phyloP scores from a whole-genome alignment of 2,888 invertebrate species.

The Sminthurinus aureus region DNA sequence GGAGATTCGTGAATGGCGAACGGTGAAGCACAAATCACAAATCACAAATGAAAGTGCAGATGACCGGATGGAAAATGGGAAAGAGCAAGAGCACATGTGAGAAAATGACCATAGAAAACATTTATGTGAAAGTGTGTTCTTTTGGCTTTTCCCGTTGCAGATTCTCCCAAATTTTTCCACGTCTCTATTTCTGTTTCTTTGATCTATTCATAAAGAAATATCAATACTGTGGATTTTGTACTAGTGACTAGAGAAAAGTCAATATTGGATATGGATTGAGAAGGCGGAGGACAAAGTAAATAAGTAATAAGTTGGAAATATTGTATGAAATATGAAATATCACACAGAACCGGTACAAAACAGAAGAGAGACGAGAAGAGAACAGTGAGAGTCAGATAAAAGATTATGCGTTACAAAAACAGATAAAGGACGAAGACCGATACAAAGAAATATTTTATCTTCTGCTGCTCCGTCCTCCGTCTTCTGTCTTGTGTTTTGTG shows the following conservation, averaged over 20 bases:
- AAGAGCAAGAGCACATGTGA: conserved; percentile 12
- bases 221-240: conserved; percentile 22
- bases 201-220: conserved; percentile 35
- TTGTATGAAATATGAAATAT: background rate
- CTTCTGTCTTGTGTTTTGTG: no score
- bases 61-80: conserved; percentile 1
- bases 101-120: conserved; percentile 37
- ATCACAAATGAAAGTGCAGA: conserved; percentile 12
- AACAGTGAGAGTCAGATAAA: background rate
- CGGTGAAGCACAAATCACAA: conserved; percentile 6
- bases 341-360: background rate
- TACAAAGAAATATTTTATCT: conserved; percentile 16
- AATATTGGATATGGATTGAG: background rate
- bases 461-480: no score
- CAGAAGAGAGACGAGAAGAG: background rate
- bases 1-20: background rate
- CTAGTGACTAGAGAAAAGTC: background rate
- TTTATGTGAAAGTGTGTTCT: conserved; percentile 26
- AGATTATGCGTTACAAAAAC: conserved; percentile 1
- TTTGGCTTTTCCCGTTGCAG: no score
- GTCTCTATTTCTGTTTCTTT: conserved; percentile 21
- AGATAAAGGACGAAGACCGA: background rate
- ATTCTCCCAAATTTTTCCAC: no score
- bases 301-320: no score
- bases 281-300: background rate